Percentiles rank a stretch among this genome's conserved stretches.
These are phyloP conservation scores for Phylloscopus trochiloides DNA, from an alignment of 2,113 vertebrate species.

Conservation along the genomic window DNA sequence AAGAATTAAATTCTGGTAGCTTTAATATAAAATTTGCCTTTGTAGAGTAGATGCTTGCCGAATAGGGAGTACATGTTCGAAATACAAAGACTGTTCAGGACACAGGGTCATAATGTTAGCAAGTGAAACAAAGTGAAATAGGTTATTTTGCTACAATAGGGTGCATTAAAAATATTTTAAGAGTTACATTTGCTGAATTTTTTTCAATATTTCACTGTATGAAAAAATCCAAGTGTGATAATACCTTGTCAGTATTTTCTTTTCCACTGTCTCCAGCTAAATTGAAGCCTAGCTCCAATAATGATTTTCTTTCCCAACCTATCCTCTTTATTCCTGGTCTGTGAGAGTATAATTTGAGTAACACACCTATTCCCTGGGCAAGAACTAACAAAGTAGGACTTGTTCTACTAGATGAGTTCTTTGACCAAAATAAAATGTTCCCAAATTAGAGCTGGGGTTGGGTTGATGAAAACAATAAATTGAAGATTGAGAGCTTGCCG, in stretches of 20 bases:
- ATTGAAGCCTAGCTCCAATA: background rate
- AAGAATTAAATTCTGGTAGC: background rate
- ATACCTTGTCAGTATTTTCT: background rate
- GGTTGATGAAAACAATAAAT: background rate
- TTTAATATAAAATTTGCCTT: background rate
- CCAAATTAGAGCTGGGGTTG: background rate
- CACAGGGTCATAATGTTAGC: background rate
- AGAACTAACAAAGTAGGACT: slow-evolving; percentile 14
- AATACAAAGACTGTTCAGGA: background rate
- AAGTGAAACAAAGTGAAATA: background rate
- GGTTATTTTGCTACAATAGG: background rate
- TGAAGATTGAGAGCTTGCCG: background rate
- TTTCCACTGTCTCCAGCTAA: background rate
- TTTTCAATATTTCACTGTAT: background rate
- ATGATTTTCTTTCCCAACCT: background rate
- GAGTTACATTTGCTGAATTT: background rate
- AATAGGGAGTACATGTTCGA: background rate
- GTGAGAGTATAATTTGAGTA: slow-evolving; percentile 16
- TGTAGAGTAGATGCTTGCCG: background rate
- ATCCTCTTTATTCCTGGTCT: background rate
- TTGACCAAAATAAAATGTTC: slow-evolving; percentile 7
- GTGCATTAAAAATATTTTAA: background rate
- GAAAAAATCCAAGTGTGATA: background rate
- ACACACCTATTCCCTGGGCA: slow-evolving; percentile 30
- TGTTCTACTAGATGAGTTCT: slow-evolving; percentile 21